phyloP scores from a whole-genome alignment of 2,797 vertebrate genomes.

The Apogon talboti region DNA sequence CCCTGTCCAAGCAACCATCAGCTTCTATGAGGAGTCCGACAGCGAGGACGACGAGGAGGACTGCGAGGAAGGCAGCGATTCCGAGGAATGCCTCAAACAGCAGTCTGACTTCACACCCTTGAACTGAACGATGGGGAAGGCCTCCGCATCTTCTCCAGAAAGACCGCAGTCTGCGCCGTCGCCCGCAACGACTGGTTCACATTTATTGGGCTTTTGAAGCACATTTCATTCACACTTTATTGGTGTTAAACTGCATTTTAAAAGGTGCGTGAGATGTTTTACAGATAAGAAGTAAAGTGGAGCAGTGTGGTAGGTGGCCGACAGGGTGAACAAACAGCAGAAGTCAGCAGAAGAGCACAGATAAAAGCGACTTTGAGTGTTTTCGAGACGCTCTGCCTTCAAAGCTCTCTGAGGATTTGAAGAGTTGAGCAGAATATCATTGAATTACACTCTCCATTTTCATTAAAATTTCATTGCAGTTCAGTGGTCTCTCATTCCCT shows the following conservation, averaged over 20 bases:
- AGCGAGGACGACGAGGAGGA: constrained; percentile 77
- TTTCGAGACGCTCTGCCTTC: background rate
- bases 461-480: background rate
- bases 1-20: constrained; percentile 89
- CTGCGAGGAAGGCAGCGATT: constrained; percentile 57
- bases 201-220: constrained; percentile 14
- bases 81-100: constrained; percentile 48
- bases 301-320: background rate
- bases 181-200: background rate
- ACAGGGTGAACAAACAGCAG: background rate
- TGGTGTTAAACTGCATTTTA: background rate
- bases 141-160: background rate
- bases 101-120: constrained; percentile 52
- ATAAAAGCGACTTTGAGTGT: background rate
- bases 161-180: background rate
- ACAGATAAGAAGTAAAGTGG: background rate
- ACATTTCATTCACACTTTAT: background rate
- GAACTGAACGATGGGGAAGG: constrained; percentile 60
- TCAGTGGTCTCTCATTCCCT: background rate
- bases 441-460: too few species aligned
- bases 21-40: constrained; percentile 86
- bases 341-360: too few species aligned
- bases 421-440: background rate
- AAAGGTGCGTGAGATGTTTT: background rate
- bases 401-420: background rate